Conservation (phyloP, 2,797 vertebrate species). For the Apogon talboti region DNA sequence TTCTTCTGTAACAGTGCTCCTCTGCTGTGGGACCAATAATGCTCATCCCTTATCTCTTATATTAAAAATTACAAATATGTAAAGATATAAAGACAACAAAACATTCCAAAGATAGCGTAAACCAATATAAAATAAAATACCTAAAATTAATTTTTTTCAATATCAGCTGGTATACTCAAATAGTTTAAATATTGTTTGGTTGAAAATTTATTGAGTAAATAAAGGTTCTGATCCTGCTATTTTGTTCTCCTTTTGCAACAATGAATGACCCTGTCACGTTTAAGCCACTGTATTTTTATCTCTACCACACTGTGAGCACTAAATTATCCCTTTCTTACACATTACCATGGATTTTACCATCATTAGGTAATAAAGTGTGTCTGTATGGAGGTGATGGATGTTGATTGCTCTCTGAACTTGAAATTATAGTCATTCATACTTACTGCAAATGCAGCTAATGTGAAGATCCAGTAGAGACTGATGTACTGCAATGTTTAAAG, state of each 20-base stretch:
- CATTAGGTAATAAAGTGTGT: constrained; percentile 58
- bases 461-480: constrained; percentile 4
- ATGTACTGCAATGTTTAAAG: constrained; percentile 2
- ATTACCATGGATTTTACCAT: constrained; percentile 59
- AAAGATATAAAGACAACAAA: no score
- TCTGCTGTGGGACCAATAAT: no score
- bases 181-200: no score
- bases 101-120: no score
- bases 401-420: constrained; percentile 66
- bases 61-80: no score
- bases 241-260: constrained; percentile 61
- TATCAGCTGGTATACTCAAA: no score
- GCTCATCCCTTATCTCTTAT: no score
- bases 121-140: no score
- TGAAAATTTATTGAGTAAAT: not conserved
- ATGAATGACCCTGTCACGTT: constrained; percentile 62
- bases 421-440: constrained; percentile 35
- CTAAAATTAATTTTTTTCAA: no score
- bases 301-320: constrained; percentile 64
- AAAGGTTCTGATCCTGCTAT: constrained; percentile 32
- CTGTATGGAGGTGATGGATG: constrained; percentile 62
- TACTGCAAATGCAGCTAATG: constrained; percentile 1
- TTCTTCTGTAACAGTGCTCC: no score
- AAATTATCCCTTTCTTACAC: constrained; percentile 69
- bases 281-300: constrained; percentile 75